Percentiles rank a stretch among this genome's conserved stretches.
Evolutionary conservation across 2,797 vertebrate genomes (phyloP).

Genomic region (Ctenochaetus hawaiiensis): DNA sequence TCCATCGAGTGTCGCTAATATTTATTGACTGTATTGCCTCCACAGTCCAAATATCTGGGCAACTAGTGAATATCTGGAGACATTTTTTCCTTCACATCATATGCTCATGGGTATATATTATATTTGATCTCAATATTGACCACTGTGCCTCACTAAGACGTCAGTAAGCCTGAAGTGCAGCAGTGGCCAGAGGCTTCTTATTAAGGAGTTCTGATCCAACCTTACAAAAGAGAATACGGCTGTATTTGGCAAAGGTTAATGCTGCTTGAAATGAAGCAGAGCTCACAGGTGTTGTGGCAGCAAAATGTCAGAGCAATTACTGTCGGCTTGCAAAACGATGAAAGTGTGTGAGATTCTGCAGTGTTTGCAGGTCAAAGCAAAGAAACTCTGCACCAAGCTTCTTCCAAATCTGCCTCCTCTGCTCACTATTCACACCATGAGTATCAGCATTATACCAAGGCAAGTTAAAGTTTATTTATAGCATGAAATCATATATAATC

Average conservation of each 20-base stretch:
- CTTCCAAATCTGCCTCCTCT: not conserved
- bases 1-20: not conserved
- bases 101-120: not conserved
- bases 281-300: conserved; percentile 27
- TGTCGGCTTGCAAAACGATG: conserved; percentile 38
- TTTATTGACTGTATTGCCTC: not conserved
- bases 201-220: not conserved
- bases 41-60: conserved; percentile 18
- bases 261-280: conserved; percentile 30
- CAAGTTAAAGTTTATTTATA: too few relatives aligned
- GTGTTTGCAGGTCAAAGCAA: conserved; percentile 22
- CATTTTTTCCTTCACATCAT: not conserved
- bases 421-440: not conserved
- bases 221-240: conserved; percentile 28
- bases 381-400: not conserved
- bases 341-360: conserved; percentile 2
- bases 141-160: not conserved
- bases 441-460: not conserved
- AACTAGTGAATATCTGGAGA: conserved; percentile 9
- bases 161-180: not conserved
- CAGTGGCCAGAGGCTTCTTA: conserved; percentile 41
- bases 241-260: conserved; percentile 68
- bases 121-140: conserved; percentile 32
- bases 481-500: too few relatives aligned
- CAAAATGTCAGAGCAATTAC: conserved; percentile 75